phyloP scores from a whole-genome alignment of 1,140 invertebrate genomes.

The Lepidotrigona ventralis region DNA sequence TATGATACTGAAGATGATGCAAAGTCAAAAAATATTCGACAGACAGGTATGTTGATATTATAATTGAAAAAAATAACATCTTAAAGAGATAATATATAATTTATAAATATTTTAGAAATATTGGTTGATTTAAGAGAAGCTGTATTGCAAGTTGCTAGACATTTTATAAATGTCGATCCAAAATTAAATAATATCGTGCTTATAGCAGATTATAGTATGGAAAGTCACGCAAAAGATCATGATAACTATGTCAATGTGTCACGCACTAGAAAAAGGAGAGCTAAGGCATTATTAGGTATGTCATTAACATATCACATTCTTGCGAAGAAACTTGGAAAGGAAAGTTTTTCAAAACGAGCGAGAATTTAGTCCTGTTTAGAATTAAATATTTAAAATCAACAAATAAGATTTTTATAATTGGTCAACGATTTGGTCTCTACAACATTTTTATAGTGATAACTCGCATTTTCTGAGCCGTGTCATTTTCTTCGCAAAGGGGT shows the following conservation, averaged over 20 bases:
- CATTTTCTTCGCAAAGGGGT: no score
- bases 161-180: conserved; percentile 92
- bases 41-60: conserved; percentile 83
- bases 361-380: no score
- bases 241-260: conserved; percentile 96
- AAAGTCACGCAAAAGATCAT: conserved; percentile 96
- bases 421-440: no score
- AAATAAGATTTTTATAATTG: no score
- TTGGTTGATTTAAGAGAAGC: conserved; percentile 97
- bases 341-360: no score
- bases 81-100: not conserved
- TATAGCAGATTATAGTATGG: conserved; percentile 96
- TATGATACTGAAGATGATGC: conserved; percentile 89
- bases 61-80: not conserved
- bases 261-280: conserved; percentile 91
- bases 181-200: conserved; percentile 88
- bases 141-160: conserved; percentile 93
- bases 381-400: no score
- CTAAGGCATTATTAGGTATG: conserved; percentile 93
- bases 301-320: not conserved
- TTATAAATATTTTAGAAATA: conserved; percentile 84
- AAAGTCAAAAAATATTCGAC: conserved; percentile 98
- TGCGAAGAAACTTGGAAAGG: no score
- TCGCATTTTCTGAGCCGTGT: no score
- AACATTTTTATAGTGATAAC: no score